A percentile compares a stretch with the other conserved stretches of the same genome.
These are phyloP conservation scores for Neoarius graeffei DNA, from an alignment of 2,113 vertebrate species.

Conservation along the genomic window DNA sequence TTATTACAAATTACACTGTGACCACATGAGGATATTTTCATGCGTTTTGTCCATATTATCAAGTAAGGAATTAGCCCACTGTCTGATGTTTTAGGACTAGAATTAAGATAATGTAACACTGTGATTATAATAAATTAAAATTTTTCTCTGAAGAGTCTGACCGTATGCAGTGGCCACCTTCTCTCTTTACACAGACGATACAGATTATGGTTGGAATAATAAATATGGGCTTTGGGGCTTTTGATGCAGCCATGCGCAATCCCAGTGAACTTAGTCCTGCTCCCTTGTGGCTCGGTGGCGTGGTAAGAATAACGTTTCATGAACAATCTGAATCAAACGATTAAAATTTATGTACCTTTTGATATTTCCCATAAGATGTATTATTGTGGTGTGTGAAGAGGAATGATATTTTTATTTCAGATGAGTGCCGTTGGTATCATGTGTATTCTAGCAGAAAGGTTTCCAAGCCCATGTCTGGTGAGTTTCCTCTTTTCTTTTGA, in stretches of 20 bases:
- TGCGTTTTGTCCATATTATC: background rate
- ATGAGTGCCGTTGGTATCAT: constrained; percentile 58
- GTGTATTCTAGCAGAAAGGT: constrained; percentile 64
- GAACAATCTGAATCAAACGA: too few species aligned
- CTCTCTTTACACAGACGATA: constrained; percentile 54
- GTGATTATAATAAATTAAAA: background rate
- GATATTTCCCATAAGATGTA: background rate
- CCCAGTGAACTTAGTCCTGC: rapidly evolving
- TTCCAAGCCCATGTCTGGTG: constrained; percentile 67
- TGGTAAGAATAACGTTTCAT: constrained; percentile 58
- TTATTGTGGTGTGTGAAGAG: background rate
- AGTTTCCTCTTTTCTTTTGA: constrained; percentile 38
- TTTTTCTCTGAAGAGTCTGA: background rate
- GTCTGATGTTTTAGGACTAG: background rate
- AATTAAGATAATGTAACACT: background rate
- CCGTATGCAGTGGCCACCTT: background rate
- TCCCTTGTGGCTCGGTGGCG: constrained; percentile 56
- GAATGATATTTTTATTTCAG: constrained; percentile 49
- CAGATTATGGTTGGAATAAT: constrained; percentile 68
- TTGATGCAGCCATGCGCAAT: rapidly evolving
- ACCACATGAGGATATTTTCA: background rate
- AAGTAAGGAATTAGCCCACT: background rate
- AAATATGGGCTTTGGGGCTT: constrained; percentile 54
- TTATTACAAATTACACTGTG: background rate
- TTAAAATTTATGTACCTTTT: too few species aligned